phyloP scores from a whole-genome alignment of 2,888 invertebrate species.

The Cordilura impudica region DNA sequence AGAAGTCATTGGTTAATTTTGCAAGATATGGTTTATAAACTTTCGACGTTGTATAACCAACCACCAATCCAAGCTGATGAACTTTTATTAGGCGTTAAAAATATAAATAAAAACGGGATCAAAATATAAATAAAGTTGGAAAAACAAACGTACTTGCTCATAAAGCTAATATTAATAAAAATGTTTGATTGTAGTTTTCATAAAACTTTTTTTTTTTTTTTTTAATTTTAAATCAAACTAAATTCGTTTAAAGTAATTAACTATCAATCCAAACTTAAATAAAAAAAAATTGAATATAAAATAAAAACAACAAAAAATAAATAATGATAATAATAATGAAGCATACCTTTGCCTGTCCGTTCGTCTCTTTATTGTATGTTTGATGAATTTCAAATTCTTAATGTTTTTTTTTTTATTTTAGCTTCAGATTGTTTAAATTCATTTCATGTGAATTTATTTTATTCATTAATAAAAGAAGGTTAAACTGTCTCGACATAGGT shows the following conservation, averaged over 20 bases:
- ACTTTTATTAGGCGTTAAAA: background rate
- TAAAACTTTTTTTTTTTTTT: constrained; percentile 2
- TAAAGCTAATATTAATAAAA: too few relatives aligned
- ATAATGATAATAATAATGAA: background rate
- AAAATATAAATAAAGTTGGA: too few relatives aligned
- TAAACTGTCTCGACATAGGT: background rate
- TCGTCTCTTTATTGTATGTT: too few relatives aligned
- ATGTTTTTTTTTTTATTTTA: background rate
- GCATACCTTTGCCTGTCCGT: background rate
- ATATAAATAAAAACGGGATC: too few relatives aligned
- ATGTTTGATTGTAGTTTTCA: constrained; percentile 12
- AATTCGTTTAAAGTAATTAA: constrained; percentile 7
- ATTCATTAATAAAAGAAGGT: background rate
- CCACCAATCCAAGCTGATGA: background rate
- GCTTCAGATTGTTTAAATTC: background rate
- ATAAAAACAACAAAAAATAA: background rate
- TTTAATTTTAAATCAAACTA: constrained; percentile 4
- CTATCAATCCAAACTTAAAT: constrained; percentile 4
- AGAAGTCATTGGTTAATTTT: too few relatives aligned
- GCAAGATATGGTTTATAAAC: too few relatives aligned
- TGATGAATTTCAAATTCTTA: background rate
- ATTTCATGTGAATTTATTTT: constrained; percentile 6
- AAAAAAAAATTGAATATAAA: background rate
- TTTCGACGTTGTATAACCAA: background rate
- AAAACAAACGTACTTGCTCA: too few relatives aligned